Evolutionary conservation across 2,113 vertebrate species (phyloP), one percentile per base, ranked within the genome.

Genomic region (Bufo bufo): DNA sequence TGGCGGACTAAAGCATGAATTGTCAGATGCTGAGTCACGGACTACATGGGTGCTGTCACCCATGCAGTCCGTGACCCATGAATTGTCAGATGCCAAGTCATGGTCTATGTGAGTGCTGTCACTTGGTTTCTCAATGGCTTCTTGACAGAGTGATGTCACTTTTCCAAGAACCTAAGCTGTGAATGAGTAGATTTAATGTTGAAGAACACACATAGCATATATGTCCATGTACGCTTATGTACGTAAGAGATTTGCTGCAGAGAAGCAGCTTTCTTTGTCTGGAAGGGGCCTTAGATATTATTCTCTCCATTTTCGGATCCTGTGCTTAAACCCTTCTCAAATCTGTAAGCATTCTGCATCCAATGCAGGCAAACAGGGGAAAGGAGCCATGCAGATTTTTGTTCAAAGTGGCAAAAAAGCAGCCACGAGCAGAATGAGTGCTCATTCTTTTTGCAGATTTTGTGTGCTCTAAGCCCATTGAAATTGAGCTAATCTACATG

Each of bases 21-120:
- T 61, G 23, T 33, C 58, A 43, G 56, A 47, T 61, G 79, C 79
- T 81, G 79, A 81, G 79, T 81, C 79, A 81, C 54, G 4, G 2
- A 4, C 58, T 20, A 13, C 14, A 6, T 19, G 79, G 10, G 33
- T 43, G n/a, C 33, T 2, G 56, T 61, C 79, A 20, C 43, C 33
- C 33, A 33, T 33, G 33, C 33, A 33, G 33, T 33, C 33, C 33
- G 33, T 33, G 33, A 33, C 33, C 33, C 17, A 50, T 75, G 72
- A 61, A 20, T 61, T 61, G 23, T 33, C 58, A 43, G 56, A 47
- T 47, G 79, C 79, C 61, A 56, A 81, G 79, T 81, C 79, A 81
- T n/a, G 4, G 2, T 8, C 58, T 20, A 13, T 8, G 3, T 19
- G 79, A 11, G 33, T 43, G n/a, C 33, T 2, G 56, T 61, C 79